Conservation (phyloP, 2,888 invertebrate genomes). For the Nymphalis polychloros region DNA sequence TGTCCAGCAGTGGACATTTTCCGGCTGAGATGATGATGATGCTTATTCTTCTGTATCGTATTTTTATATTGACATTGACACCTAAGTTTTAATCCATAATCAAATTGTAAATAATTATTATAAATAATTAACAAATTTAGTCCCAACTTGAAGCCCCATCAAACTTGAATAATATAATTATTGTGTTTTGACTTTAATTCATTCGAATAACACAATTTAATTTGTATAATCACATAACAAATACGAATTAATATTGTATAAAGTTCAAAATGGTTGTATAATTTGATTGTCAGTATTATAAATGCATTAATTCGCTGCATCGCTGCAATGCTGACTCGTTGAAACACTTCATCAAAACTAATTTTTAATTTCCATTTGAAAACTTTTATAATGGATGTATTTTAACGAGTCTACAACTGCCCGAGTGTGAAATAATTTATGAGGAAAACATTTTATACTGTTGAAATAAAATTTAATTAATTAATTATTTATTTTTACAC, state of each 20-base stretch:
- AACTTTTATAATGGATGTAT: constrained; percentile 21
- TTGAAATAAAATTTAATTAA: neutral
- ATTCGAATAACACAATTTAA: constrained; percentile 17
- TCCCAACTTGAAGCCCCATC: neutral
- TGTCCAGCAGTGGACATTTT: too few relatives aligned
- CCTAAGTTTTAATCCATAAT: too few relatives aligned
- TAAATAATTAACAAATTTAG: too few relatives aligned
- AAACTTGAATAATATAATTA: constrained; percentile 15
- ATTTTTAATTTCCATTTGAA: constrained; percentile 22
- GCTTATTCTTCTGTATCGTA: too few relatives aligned
- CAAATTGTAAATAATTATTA: too few relatives aligned
- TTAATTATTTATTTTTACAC: neutral
- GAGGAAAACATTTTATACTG: constrained; percentile 1
- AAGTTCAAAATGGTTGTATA: constrained; percentile 19
- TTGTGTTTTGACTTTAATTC: constrained; percentile 11
- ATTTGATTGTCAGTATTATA: constrained; percentile 23
- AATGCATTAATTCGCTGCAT: constrained; percentile 16
- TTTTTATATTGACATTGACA: too few relatives aligned
- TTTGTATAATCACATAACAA: constrained; percentile 22
- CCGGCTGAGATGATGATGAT: too few relatives aligned
- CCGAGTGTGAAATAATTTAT: constrained; percentile 12
- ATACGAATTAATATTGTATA: constrained; percentile 15
- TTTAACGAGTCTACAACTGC: constrained; percentile 20
- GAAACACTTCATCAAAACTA: constrained; percentile 24
- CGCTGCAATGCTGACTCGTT: constrained; percentile 14